Percentiles rank a stretch among this genome's conserved stretches.
These are phyloP conservation scores for Theretra japonica DNA, from an alignment of 2,888 invertebrate species.

Conservation along the genomic window DNA sequence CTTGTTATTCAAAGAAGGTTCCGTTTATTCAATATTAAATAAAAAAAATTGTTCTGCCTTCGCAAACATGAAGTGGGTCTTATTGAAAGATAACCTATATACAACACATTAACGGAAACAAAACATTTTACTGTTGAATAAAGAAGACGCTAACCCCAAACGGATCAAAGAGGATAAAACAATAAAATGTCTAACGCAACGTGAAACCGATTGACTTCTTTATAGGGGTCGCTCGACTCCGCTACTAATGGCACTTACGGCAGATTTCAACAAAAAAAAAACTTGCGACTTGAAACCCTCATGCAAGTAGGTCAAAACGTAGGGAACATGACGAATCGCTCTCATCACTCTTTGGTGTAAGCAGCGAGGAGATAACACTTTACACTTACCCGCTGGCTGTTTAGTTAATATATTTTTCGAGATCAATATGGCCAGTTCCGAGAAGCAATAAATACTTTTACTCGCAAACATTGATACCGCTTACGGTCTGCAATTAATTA, in stretches of 20 bases:
- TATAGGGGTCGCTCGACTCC: slow-evolving; percentile 55
- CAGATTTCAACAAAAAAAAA: slow-evolving; percentile 57
- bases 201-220: slow-evolving; percentile 66
- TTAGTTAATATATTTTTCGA: slow-evolving; percentile 37
- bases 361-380: slow-evolving; percentile 68
- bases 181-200: slow-evolving; percentile 59
- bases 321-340: slow-evolving; percentile 76
- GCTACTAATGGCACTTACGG: slow-evolving; percentile 54
- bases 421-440: slow-evolving; percentile 33
- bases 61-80: not conserved
- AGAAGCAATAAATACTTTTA: slow-evolving; percentile 33
- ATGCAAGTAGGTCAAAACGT: slow-evolving; percentile 71
- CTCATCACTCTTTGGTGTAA: slow-evolving; percentile 70
- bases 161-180: slow-evolving; percentile 59
- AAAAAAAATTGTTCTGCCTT: slow-evolving; percentile 35
- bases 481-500: slow-evolving; percentile 48
- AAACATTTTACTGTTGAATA: slow-evolving; percentile 24
- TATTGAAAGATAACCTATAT: not conserved
- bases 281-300: slow-evolving; percentile 51
- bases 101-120: not conserved
- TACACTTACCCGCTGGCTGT: slow-evolving; percentile 57
- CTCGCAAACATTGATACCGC: slow-evolving; percentile 35
- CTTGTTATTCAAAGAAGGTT: slow-evolving; percentile 40
- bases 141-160: slow-evolving; percentile 37
- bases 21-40: slow-evolving; percentile 42